Conservation (phyloP, 2,113 vertebrate species). For the Peromyscus leucopus region DNA sequence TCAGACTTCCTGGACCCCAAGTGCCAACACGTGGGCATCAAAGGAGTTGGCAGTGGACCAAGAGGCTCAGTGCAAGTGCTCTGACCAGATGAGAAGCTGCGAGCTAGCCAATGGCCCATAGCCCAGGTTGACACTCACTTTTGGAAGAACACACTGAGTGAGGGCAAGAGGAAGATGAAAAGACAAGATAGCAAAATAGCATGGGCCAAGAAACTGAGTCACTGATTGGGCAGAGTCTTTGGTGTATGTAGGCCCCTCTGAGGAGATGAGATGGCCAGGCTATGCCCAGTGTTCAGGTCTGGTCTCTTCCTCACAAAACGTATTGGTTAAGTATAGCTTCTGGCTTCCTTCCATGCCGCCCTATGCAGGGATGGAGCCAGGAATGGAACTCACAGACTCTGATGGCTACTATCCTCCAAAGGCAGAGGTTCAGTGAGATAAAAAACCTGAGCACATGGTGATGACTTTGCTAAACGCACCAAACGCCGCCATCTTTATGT, state of each 20-base stretch:
- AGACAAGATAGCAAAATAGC: not conserved
- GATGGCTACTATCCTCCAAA: not conserved
- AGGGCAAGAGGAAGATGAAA: not conserved
- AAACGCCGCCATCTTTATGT: not conserved
- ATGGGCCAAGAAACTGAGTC: not conserved
- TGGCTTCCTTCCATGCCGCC: not conserved
- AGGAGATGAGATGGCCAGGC: not conserved
- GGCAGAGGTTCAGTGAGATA: not conserved
- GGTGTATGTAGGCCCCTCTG: not conserved
- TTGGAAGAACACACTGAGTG: not conserved
- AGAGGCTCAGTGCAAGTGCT: not conserved
- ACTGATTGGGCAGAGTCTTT: not conserved
- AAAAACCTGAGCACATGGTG: not conserved
- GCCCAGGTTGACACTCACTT: not conserved
- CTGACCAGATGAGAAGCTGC: not conserved
- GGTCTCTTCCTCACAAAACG: not conserved
- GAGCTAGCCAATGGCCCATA: no score
- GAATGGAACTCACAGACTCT: not conserved
- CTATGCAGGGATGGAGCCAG: not conserved
- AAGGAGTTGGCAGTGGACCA: not conserved
- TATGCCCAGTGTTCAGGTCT: not conserved
- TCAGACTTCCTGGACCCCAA: not conserved
- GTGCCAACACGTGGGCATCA: accelerated
- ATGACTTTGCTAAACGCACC: not conserved
- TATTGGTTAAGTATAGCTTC: not conserved